A percentile compares a stretch with the other conserved stretches of the same genome.
Evolutionary conservation across 1,140 invertebrate genomes (phyloP).

Genomic region (Euwallacea similis): DNA sequence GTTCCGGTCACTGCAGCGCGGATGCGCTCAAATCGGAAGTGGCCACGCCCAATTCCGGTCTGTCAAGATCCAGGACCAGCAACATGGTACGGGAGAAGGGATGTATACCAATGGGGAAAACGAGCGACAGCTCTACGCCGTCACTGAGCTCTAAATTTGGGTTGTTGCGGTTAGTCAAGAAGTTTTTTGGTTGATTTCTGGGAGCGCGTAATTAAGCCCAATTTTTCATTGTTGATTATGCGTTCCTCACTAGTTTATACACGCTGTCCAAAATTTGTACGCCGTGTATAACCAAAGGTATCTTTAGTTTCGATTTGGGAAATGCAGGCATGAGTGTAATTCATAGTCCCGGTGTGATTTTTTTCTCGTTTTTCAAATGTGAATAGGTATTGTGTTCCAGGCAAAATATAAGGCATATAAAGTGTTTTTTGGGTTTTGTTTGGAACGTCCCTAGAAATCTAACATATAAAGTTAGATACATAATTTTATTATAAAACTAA

Average conservation of each 20-base stretch:
- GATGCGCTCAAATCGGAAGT: slow-evolving; percentile 36
- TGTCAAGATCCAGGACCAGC: slow-evolving; percentile 52
- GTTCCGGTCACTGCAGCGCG: slow-evolving; percentile 51
- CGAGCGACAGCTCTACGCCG: slow-evolving; percentile 53
- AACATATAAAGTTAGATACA: too few species aligned
- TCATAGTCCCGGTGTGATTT: slow-evolving; percentile 26
- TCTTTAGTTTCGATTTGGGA: slow-evolving; percentile 49
- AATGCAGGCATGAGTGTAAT: slow-evolving; percentile 51
- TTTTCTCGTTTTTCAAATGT: background rate
- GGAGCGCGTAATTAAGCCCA: too few species aligned
- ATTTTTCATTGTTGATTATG: background rate
- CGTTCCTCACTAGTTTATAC: background rate
- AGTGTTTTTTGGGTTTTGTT: too few species aligned
- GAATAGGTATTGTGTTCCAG: too few species aligned
- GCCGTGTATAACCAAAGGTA: too few species aligned
- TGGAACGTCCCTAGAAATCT: too few species aligned
- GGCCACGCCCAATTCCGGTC: slow-evolving; percentile 50
- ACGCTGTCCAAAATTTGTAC: too few species aligned
- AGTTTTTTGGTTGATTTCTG: background rate
- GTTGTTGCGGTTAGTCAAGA: slow-evolving; percentile 12
- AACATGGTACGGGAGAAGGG: slow-evolving; percentile 40
- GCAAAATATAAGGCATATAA: too few species aligned
- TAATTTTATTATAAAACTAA: too few species aligned
- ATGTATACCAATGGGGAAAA: slow-evolving; percentile 51
- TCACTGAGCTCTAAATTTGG: slow-evolving; percentile 51